These are phyloP conservation scores for Forbesichthys agassizii DNA, from an alignment of 2,113 vertebrate species.

Conservation along the genomic window DNA sequence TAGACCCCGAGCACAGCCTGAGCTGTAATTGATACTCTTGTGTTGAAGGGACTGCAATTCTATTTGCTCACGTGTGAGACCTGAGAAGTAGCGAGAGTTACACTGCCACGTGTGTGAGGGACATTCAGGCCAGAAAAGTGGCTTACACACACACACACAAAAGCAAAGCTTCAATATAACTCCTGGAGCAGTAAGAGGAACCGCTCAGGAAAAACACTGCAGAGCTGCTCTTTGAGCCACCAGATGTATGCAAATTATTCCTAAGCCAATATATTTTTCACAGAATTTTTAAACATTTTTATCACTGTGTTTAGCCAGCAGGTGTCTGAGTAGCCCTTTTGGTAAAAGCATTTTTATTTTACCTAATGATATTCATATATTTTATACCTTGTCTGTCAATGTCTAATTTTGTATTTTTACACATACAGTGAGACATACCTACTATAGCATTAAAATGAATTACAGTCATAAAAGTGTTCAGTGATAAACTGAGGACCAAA, in stretches of 20 bases:
- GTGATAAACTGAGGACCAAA: slow-evolving; percentile 33
- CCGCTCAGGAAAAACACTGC: slow-evolving; percentile 17
- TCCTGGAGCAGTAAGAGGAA: slow-evolving; percentile 2
- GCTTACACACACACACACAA: slow-evolving; percentile 22
- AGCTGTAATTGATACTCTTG: slow-evolving; percentile 67
- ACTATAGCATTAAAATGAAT: slow-evolving; percentile 12
- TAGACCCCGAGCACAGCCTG: slow-evolving; percentile 49
- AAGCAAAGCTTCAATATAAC: slow-evolving; percentile 14
- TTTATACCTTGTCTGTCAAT: slow-evolving; percentile 6
- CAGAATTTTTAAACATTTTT: slow-evolving; percentile 10
- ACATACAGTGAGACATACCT: slow-evolving; percentile 28
- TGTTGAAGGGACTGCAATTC: slow-evolving; percentile 52
- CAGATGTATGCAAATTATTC: slow-evolving; percentile 16
- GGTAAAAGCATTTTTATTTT: slow-evolving; percentile 33
- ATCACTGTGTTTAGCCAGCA: slow-evolving; percentile 14
- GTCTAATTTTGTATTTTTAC: slow-evolving; percentile 24
- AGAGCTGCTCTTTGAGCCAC: slow-evolving; percentile 15
- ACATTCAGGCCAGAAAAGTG: slow-evolving; percentile 31
- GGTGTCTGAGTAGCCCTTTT: slow-evolving; percentile 23
- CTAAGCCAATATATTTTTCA: neutral
- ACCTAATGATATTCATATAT: neutral
- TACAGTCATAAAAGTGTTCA: slow-evolving; percentile 24
- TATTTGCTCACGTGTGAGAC: slow-evolving; percentile 32
- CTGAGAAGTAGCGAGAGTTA: slow-evolving; percentile 20
- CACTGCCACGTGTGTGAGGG: slow-evolving; percentile 37